These are phyloP conservation scores for Stegophylla sp. DNA, from an alignment of 2,888 invertebrate genomes.

Conservation along the genomic window DNA sequence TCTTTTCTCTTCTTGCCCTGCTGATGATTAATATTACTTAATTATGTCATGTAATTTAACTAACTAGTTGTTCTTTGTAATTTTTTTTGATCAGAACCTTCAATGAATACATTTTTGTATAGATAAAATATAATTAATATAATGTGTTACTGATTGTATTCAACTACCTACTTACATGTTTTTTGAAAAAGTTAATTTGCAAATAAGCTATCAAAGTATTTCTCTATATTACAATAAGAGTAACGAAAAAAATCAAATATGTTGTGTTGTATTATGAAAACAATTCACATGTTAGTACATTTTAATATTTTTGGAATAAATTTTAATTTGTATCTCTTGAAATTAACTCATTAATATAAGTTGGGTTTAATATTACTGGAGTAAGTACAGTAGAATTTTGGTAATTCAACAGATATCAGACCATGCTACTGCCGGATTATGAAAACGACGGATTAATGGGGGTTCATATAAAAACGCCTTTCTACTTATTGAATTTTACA, in stretches of 20 bases:
- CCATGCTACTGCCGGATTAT: too few relatives aligned
- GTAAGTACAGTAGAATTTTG: not conserved
- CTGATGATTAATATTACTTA: constrained; percentile 60
- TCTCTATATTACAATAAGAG: not conserved
- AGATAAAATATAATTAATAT: constrained; percentile 46
- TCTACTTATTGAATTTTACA: too few relatives aligned
- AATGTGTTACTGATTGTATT: constrained; percentile 33
- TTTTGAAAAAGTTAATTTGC: not conserved
- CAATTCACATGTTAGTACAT: too few relatives aligned
- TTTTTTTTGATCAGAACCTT: constrained; percentile 31
- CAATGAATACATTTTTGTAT: constrained; percentile 49
- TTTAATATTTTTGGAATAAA: too few relatives aligned
- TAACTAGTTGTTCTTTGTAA: constrained; percentile 48
- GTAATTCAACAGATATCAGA: too few relatives aligned
- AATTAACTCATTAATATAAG: too few relatives aligned
- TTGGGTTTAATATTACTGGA: too few relatives aligned
- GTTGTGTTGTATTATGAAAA: too few relatives aligned
- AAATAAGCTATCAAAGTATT: not conserved
- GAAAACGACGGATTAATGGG: too few relatives aligned
- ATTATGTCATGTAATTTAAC: constrained; percentile 29
- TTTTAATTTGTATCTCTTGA: too few relatives aligned
- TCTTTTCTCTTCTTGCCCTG: constrained; percentile 59
- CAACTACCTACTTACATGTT: not conserved
- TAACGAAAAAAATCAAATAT: not conserved
- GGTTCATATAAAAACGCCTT: too few relatives aligned